Conservation (phyloP, 2,888 invertebrate genomes). For the Calameuta filiformis region DNA sequence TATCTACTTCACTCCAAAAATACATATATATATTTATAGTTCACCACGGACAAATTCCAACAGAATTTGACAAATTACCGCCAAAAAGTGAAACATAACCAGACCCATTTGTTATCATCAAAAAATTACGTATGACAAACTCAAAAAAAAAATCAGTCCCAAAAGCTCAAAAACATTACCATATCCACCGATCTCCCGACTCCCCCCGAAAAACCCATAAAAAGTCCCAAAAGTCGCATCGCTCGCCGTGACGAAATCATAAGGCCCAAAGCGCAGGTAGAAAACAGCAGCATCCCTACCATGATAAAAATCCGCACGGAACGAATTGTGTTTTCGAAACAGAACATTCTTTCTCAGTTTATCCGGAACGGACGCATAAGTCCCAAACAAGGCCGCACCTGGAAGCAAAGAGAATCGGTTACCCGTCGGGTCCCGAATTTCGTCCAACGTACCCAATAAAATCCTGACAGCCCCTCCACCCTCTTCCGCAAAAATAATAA, state of each 20-base stretch:
- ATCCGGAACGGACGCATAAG: conserved; percentile 13
- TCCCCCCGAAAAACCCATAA: neutral
- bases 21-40: neutral
- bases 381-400: neutral
- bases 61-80: neutral
- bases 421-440: conserved; percentile 36
- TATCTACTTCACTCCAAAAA: neutral
- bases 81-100: neutral
- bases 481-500: neutral
- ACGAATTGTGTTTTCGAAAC: conserved; percentile 62
- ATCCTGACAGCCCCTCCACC: neutral
- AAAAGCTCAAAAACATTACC: too few relatives aligned
- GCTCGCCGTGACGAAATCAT: conserved; percentile 2
- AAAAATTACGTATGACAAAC: too few relatives aligned
- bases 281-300: conserved; percentile 22
- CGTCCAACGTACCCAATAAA: neutral
- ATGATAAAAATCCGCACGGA: conserved; percentile 55
- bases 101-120: too few relatives aligned
- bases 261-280: neutral
- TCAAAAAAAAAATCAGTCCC: too few relatives aligned
- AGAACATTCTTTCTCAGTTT: conserved; percentile 44
- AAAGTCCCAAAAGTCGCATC: neutral
- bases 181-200: too few relatives aligned
- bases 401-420: neutral
- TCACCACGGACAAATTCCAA: neutral